phyloP scores from a whole-genome alignment of 2,113 vertebrate genomes.

The Passer montanus region DNA sequence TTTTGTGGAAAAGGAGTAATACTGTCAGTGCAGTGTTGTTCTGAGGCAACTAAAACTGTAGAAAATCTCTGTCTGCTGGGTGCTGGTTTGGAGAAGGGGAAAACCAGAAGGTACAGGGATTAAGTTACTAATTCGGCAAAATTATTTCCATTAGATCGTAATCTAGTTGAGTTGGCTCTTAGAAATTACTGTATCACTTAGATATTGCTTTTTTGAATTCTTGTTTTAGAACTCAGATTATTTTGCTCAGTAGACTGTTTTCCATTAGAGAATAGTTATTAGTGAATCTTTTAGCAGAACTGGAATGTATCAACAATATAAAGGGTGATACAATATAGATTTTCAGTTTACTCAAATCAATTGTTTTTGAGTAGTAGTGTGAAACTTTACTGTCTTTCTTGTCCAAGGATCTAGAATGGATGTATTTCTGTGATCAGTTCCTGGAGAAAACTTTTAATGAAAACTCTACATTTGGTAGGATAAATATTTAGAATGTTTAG shows the following conservation, averaged over 20 bases:
- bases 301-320: neutral
- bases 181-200: neutral
- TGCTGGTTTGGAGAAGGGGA: neutral
- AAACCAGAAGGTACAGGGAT: neutral
- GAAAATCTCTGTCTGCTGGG: neutral
- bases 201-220: neutral
- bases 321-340: neutral
- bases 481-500: neutral
- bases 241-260: neutral
- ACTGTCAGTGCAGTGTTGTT: neutral
- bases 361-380: neutral
- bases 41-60: neutral
- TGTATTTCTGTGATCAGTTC: neutral
- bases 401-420: neutral
- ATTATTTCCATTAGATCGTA: neutral
- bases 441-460: neutral
- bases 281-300: neutral
- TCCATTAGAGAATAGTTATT: neutral
- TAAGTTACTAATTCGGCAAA: conserved; percentile 1
- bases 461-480: neutral
- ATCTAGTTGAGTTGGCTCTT: neutral
- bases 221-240: neutral
- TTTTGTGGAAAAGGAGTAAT: neutral
- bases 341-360: neutral
- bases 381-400: neutral